These are phyloP conservation scores for Campylomormyrus numenius DNA, from an alignment of 2,113 vertebrate genomes.

Conservation along the genomic window DNA sequence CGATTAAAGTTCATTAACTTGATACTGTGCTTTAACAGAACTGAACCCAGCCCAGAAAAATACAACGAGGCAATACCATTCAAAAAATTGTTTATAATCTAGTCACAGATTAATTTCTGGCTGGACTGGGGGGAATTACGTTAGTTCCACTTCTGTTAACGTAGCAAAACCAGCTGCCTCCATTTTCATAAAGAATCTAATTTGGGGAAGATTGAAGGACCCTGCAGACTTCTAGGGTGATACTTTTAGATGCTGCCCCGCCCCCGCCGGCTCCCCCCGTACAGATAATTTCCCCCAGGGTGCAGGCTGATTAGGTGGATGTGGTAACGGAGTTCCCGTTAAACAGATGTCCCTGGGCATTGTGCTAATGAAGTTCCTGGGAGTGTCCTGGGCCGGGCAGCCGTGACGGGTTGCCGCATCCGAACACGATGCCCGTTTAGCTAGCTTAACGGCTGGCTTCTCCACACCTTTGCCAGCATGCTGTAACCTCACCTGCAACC, in stretches of 20 bases:
- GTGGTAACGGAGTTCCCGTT: constrained; percentile 32
- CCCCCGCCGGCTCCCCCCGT: constrained; percentile 10
- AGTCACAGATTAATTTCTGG: neutral
- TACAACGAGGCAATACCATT: neutral
- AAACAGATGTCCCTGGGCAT: constrained; percentile 44
- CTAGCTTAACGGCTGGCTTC: neutral
- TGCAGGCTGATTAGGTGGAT: constrained; percentile 34
- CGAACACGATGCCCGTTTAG: neutral
- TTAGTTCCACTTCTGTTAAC: constrained; percentile 13
- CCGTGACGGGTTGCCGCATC: neutral
- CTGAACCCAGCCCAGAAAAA: neutral
- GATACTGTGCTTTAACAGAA: neutral
- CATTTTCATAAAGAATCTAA: constrained; percentile 30
- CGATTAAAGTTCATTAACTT: neutral
- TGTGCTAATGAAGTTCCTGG: constrained; percentile 41
- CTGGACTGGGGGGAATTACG: neutral
- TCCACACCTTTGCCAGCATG: neutral
- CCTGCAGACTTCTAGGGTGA: constrained; percentile 16
- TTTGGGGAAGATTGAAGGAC: constrained; percentile 28
- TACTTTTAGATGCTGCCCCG: constrained; percentile 29
- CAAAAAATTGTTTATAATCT: neutral
- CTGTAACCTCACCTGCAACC: neutral
- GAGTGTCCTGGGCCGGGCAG: neutral
- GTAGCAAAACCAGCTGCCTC: constrained; percentile 19
- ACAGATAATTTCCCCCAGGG: constrained; percentile 44